Percentiles rank a stretch among this genome's conserved stretches.
Evolutionary conservation across 2,797 vertebrate genomes (phyloP).

Genomic region (Florisuga fusca): DNA sequence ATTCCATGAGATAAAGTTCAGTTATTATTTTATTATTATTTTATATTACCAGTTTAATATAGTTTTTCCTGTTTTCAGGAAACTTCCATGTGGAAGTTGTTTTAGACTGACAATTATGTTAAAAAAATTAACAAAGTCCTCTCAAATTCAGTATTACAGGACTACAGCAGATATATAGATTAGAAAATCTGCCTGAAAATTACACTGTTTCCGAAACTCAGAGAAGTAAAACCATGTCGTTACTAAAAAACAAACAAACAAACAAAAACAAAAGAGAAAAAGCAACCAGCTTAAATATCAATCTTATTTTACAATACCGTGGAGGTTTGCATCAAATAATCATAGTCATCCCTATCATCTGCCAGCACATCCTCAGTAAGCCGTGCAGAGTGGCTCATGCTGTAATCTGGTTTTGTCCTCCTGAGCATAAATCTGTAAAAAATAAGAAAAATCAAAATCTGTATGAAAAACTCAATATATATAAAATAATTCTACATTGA

Average conservation of each 20-base stretch:
- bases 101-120: not conserved
- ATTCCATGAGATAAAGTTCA: not conserved
- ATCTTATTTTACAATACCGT: conserved; percentile 80
- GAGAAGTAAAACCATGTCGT: not conserved
- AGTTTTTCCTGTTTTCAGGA: not conserved
- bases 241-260: not conserved
- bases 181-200: not conserved
- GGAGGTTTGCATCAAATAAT: conserved; percentile 89
- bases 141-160: not conserved
- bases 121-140: not conserved
- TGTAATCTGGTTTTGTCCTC: conserved; percentile 92
- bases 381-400: conserved; percentile 85
- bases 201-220: not conserved
- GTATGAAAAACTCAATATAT: not conserved
- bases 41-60: not conserved
- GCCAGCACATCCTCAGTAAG: conserved; percentile 90
- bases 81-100: not conserved
- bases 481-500: not conserved
- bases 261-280: not conserved
- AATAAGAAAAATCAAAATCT: not conserved
- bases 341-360: conserved; percentile 90
- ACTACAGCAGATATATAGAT: not conserved
- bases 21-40: too few species aligned
- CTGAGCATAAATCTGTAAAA: conserved; percentile 90
- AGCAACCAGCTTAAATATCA: not conserved